Evolutionary conservation across 2,797 vertebrate species (phyloP).

Genomic region (Hybognathus amarus): DNA sequence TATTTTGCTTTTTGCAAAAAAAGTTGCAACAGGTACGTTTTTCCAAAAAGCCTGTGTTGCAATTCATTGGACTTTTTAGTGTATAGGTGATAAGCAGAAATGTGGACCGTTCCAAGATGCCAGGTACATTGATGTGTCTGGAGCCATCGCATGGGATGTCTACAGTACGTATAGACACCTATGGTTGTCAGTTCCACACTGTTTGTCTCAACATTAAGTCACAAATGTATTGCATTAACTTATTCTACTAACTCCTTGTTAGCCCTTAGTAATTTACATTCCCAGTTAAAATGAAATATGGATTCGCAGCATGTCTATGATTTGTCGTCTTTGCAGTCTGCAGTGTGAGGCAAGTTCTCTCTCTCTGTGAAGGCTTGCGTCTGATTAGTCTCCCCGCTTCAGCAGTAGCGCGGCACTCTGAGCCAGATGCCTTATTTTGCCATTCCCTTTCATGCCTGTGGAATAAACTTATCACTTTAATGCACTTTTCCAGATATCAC

Average conservation of each 20-base stretch:
- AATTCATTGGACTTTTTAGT: background rate
- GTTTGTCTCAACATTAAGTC: background rate
- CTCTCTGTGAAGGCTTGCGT: constrained; percentile 68
- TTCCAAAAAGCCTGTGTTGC: too few relatives aligned
- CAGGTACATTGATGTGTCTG: background rate
- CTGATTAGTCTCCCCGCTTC: constrained; percentile 75
- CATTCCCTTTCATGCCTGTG: constrained; percentile 81
- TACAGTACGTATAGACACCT: background rate
- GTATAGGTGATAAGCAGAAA: background rate
- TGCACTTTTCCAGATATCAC: constrained; percentile 75
- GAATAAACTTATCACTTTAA: constrained; percentile 81
- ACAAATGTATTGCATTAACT: constrained; percentile 43
- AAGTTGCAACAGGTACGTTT: too few relatives aligned
- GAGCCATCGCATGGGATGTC: background rate
- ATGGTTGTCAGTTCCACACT: background rate
- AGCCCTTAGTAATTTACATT: constrained; percentile 60
- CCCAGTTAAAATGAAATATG: constrained; percentile 64
- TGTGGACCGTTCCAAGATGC: background rate
- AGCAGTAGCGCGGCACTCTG: constrained; percentile 71
- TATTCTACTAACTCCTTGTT: constrained; percentile 63
- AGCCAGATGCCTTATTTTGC: constrained; percentile 77
- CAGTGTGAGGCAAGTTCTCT: constrained; percentile 37
- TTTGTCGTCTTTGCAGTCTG: constrained; percentile 65
- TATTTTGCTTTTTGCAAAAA: too few relatives aligned
- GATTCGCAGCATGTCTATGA: constrained; percentile 64